Conservation (phyloP, 2,888 invertebrate genomes). For the Lottia gigantea region DNA sequence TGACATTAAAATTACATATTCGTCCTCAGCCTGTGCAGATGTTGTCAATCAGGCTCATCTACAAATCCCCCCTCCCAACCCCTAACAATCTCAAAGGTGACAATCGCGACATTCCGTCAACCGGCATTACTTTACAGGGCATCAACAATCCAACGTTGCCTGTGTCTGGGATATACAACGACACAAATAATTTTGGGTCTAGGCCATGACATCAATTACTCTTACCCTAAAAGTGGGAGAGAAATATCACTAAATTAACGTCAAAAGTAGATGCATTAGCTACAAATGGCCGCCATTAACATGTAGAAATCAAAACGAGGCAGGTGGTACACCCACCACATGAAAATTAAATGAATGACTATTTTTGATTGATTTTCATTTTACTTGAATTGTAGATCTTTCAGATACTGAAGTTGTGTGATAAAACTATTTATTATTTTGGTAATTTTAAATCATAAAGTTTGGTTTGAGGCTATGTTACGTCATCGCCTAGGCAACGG, state of each 20-base stretch:
- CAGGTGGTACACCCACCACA: conserved; percentile 47
- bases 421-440: not conserved
- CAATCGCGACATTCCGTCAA: too few relatives aligned
- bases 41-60: too few relatives aligned
- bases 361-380: not conserved
- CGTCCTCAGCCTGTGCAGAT: too few relatives aligned
- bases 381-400: not conserved
- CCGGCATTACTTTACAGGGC: too few relatives aligned
- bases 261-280: conserved; percentile 31
- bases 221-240: conserved; percentile 1
- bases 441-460: too few relatives aligned
- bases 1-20: too few relatives aligned
- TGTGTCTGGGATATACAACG: not conserved
- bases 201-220: not conserved
- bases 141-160: too few relatives aligned
- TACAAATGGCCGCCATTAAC: conserved; percentile 61
- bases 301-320: conserved; percentile 36
- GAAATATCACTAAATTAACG: not conserved
- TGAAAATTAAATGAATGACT: not conserved
- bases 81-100: too few relatives aligned
- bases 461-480: conserved; percentile 33
- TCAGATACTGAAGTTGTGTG: not conserved
- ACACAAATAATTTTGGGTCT: not conserved
- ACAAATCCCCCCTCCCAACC: too few relatives aligned
- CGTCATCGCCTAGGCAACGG: conserved; percentile 58